Evolutionary conservation across 2,113 vertebrate species (phyloP).

Genomic region (Hypocryptadius cinnamomeus): DNA sequence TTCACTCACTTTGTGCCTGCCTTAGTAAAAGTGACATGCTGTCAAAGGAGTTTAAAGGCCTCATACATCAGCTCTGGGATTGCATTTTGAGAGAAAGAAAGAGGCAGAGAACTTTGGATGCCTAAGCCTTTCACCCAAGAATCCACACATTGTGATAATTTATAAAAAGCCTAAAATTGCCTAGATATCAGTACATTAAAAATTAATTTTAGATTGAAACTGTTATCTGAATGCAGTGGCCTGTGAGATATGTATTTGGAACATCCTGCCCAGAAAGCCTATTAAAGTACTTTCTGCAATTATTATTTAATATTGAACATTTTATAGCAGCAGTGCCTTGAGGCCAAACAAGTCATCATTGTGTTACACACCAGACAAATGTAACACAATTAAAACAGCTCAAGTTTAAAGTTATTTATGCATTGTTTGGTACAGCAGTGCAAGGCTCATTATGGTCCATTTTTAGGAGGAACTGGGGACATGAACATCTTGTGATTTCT

Average conservation of each 20-base stretch:
- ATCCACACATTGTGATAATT: conserved; percentile 34
- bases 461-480: background rate
- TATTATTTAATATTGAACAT: conserved; percentile 45
- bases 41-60: conserved; percentile 46
- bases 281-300: conserved; percentile 34
- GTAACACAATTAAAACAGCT: background rate
- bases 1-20: conserved; percentile 34
- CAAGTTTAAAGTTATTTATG: background rate
- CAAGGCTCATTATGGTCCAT: background rate
- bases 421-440: background rate
- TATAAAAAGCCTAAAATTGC: conserved; percentile 27
- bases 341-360: background rate
- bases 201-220: conserved; percentile 20
- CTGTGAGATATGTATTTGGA: conserved; percentile 9
- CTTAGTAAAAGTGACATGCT: conserved; percentile 53
- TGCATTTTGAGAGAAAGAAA: conserved; percentile 25
- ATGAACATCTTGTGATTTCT: background rate
- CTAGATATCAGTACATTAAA: conserved; percentile 12
- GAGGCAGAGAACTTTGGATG: background rate
- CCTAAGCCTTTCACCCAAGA: conserved; percentile 22
- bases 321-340: background rate
- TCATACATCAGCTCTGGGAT: conserved; percentile 34
- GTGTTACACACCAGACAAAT: background rate
- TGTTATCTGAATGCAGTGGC: conserved; percentile 28
- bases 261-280: background rate